Conservation (phyloP, 2,888 invertebrate genomes). For the Meta bourneti region DNA sequence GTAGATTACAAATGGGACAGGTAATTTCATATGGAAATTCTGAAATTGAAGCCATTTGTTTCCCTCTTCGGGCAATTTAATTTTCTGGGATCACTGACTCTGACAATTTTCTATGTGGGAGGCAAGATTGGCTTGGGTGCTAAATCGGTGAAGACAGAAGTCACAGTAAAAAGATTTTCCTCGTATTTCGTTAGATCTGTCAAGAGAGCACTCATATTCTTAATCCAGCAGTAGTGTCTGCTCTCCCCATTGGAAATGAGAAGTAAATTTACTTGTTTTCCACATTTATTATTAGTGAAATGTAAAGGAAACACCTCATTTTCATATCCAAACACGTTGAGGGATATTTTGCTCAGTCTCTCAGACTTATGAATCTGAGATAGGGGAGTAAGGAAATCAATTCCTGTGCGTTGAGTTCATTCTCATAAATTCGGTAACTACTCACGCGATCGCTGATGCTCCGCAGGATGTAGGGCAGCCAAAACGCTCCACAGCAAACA, state of each 20-base stretch:
- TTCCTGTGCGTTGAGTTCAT: neutral
- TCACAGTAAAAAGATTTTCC: constrained; percentile 5
- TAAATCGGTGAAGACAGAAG: constrained; percentile 30
- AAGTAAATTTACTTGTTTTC: constrained; percentile 26
- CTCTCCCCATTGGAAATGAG: constrained; percentile 12
- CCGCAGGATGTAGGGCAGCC: constrained; percentile 1
- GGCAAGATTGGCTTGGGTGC: neutral
- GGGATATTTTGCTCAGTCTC: constrained; percentile 2
- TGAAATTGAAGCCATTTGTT: neutral
- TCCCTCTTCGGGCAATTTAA: neutral
- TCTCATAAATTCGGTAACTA: neutral
- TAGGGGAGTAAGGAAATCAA: too few species aligned
- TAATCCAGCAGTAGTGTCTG: constrained; percentile 22
- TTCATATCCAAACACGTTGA: constrained; percentile 32
- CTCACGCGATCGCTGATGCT: neutral
- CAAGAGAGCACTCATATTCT: constrained; percentile 16
- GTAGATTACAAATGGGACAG: constrained; percentile 9
- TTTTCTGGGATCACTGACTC: neutral
- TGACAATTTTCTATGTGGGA: constrained; percentile 9
- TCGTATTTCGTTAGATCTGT: neutral
- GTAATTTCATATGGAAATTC: constrained; percentile 1
- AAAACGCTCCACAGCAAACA: too few species aligned
- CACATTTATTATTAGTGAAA: neutral
- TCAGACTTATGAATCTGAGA: constrained; percentile 33
- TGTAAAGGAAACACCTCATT: constrained; percentile 31